Evolutionary conservation across 2,797 vertebrate species (phyloP).

Genomic region (Brachymystax lenok): DNA sequence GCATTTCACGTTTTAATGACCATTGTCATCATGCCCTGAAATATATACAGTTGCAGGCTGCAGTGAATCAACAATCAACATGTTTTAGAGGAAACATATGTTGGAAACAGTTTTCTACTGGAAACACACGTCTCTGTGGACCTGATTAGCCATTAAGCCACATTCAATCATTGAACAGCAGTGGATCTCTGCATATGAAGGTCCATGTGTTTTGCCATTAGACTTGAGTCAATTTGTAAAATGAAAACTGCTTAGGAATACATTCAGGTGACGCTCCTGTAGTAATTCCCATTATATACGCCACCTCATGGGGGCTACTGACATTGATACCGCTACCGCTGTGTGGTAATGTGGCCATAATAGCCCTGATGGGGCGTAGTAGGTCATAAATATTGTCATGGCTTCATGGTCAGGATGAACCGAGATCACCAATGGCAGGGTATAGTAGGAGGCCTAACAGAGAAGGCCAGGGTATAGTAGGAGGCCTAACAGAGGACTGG

Average conservation of each 20-base stretch:
- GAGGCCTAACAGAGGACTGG: too few species aligned
- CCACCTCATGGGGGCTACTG: neutral
- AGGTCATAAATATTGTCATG: slow-evolving; percentile 4
- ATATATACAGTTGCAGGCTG: neutral
- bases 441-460: neutral
- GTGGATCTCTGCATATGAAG: neutral
- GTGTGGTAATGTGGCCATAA: neutral
- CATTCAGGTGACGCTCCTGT: neutral
- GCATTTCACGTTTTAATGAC: slow-evolving; percentile 9
- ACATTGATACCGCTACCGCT: neutral
- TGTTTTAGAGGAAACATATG: neutral
- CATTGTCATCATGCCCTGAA: neutral
- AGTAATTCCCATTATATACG: neutral
- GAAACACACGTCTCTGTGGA: neutral
- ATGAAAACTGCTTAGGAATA: neutral
- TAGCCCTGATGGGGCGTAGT: neutral
- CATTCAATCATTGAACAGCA: neutral
- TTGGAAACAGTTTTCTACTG: too few species aligned
- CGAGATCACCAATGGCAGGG: neutral
- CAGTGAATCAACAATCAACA: neutral
- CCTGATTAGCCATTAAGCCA: too few species aligned
- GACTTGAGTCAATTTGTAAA: neutral
- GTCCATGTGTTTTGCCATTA: neutral
- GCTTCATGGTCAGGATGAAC: neutral
- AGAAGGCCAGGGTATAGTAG: neutral